These are phyloP conservation scores for Cryptosula pallasiana DNA, from an alignment of 2,888 invertebrate genomes.

Conservation along the genomic window DNA sequence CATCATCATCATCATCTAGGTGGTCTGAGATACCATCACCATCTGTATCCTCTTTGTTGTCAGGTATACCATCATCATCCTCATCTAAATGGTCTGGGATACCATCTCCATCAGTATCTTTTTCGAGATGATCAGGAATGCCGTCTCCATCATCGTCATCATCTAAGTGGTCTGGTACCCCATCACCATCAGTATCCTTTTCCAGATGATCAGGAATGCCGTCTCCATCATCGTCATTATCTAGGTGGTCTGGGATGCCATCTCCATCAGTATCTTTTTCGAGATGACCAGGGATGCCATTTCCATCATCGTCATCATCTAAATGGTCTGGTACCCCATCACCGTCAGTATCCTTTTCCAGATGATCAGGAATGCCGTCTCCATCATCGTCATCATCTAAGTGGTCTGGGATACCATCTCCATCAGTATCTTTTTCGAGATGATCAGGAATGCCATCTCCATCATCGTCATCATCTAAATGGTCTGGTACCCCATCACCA, in stretches of 20 bases:
- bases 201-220: conserved; percentile 10
- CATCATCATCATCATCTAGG: background rate
- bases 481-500: conserved; percentile 31
- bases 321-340: conserved; percentile 17
- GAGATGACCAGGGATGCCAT: background rate
- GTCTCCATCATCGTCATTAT: conserved; percentile 1
- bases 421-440: background rate
- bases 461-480: conserved; percentile 18
- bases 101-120: conserved; percentile 4
- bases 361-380: conserved; percentile 7
- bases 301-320: background rate
- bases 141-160: conserved; percentile 4
- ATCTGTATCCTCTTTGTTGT: background rate
- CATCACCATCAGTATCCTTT: conserved; percentile 9
- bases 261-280: conserved; percentile 2
- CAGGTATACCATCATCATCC: background rate
- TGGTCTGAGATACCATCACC: conserved; percentile 9
- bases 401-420: conserved; percentile 8
- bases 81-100: background rate
- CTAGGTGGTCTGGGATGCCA: conserved; percentile 5
- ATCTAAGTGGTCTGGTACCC: conserved; percentile 12
- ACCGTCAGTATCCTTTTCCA: conserved; percentile 1
- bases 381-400: conserved; percentile 6
- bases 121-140: conserved; percentile 4
- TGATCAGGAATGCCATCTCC: conserved; percentile 3